Base-by-base conservation (phyloP, 1,140 invertebrate species). In the Drosophila kanapiae region DNA sequence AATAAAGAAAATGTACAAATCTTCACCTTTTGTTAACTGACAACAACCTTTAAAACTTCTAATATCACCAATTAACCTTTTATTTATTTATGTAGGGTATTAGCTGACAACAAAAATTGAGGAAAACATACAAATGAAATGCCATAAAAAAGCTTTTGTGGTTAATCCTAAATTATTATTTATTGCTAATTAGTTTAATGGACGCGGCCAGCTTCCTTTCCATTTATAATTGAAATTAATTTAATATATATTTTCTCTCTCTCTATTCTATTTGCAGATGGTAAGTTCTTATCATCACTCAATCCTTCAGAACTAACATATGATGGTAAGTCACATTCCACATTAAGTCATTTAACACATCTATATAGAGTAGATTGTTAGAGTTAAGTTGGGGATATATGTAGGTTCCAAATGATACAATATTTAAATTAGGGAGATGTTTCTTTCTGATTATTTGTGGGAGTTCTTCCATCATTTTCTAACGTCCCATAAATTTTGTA, bases 281-380 rank as follows among this genome's bases (percentile, higher is more conserved):
- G 91, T 92, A 92, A 92, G 91, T 92, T 92, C 91, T 92, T 92
- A 92, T 92, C 91, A 92, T 92, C 91, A 92, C 91, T 91, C 87
- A 92, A 92, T 92, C 91, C 91, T 92, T 87, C 91, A 92, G 91
- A 92, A 92, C 91, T 92, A 92, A 92, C 91, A 92, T 92, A 92
- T 77, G 91, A 92, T 92, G 91, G 91, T 92, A 92, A 92, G 91
- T 92, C 91, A 90, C 91, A 92, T 91, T 92, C 76, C 91, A 88
- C 84, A 80, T 87, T 87, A 90, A 87, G 84, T 75, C 84, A 87
- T 90, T 90, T 87, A 87, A 87, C 84, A 80, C 82, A 80, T 87
- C 51, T 69, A 43, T 64, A 40, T 77, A 54, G 37, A 76, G 33
- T 75, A 75, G 59, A 63, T 29, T 16, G 4, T 0, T 63, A 64